Evolutionary conservation across 2,888 invertebrate species (phyloP), one percentile per base, ranked within the genome.

Genomic region (Dastarcus helophoroides): DNA sequence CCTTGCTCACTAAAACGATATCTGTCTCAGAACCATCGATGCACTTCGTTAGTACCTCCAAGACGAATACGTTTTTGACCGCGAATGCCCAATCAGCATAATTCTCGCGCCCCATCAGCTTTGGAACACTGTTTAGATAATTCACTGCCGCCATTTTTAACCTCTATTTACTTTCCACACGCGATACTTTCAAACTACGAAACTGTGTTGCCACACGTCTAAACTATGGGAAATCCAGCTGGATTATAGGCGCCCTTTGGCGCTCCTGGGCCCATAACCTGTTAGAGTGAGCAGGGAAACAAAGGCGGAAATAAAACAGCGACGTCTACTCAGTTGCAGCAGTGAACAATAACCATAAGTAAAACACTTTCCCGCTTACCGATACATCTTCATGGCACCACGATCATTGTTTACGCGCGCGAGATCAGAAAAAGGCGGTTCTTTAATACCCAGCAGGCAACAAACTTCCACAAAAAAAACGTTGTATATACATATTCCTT

Each of bases 261-360:
- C n/a, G n/a, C 4, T 14, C 27, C 37, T 39, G 42, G 42, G 42
- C 42, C 39, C 40, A 42, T 46, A 45, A 43, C 41, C 45, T 44
- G 44, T 39, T 43, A 41, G 27, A 28, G 15, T 13, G n/a, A n/a
- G n/a, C n/a, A n/a, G n/a, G n/a, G n/a, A n/a, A n/a, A n/a, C n/a
- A n/a, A n/a, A n/a, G n/a, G n/a, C n/a, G n/a, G n/a, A n/a, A n/a
- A n/a, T n/a, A n/a, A n/a, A n/a, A n/a, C n/a, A n/a, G n/a, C n/a
- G n/a, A n/a, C n/a, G n/a, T n/a, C n/a, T n/a, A n/a, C n/a, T n/a
- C n/a, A n/a, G n/a, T n/a, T n/a, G n/a, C n/a, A n/a, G n/a, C n/a
- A n/a, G n/a, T n/a, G n/a, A n/a, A n/a, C n/a, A n/a, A n/a, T n/a
- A n/a, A n/a, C n/a, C n/a, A n/a, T n/a, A n/a, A n/a, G n/a, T n/a